Percentiles rank a stretch among this genome's conserved stretches.
Conservation (phyloP, 1,140 invertebrate genomes). For the Heliconius melpomene region DNA sequence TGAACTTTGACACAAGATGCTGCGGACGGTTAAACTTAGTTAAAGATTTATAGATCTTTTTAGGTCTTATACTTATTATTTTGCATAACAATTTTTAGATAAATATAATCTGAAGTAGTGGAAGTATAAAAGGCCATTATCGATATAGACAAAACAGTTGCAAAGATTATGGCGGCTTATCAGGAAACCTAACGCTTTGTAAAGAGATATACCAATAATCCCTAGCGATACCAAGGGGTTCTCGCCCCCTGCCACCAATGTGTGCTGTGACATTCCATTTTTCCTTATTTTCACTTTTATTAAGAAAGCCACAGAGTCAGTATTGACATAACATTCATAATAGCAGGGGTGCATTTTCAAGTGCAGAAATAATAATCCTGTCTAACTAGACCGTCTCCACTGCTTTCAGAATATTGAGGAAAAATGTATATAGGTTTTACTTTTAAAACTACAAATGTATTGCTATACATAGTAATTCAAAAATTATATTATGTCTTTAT, state of each 20-base stretch:
- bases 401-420: conserved; percentile 41
- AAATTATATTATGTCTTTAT: too few relatives aligned
- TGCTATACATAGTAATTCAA: too few relatives aligned
- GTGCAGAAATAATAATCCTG: conserved; percentile 71
- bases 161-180: conserved; percentile 70
- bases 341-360: conserved; percentile 68
- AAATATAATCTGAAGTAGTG: neutral
- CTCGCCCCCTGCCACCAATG: conserved; percentile 59
- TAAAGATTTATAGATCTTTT: neutral
- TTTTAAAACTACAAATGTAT: neutral
- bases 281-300: conserved; percentile 37
- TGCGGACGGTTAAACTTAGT: neutral
- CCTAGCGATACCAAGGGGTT: conserved; percentile 59
- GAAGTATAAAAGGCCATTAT: conserved; percentile 28
- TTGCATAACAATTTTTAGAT: neutral
- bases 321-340: conserved; percentile 34
- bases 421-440: neutral
- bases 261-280: conserved; percentile 44
- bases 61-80: neutral
- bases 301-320: conserved; percentile 36
- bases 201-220: conserved; percentile 74
- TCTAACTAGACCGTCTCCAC: conserved; percentile 62
- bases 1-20: neutral
- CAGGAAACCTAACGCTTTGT: conserved; percentile 65
- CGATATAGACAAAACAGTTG: conserved; percentile 52